Base-by-base conservation (phyloP, 1,140 invertebrate species). In the Cydia strobilella region DNA sequence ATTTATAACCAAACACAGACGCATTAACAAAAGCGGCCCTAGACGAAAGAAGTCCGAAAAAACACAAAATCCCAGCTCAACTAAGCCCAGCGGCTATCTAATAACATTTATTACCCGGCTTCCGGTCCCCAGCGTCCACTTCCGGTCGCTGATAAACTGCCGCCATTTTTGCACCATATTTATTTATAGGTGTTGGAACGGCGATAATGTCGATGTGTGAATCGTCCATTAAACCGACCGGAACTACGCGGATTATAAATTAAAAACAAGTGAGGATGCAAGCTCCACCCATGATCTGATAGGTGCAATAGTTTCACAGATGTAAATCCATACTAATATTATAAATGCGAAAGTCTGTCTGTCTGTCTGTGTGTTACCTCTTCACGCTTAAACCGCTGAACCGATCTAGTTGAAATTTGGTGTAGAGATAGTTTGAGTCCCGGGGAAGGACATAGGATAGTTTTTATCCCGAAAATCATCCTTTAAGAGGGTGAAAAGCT, bases 41-140 rank as follows among this genome's bases (percentile, higher is more conserved):
- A 25, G 81, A 82, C 78, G 82, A 86, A 88, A 87, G 84, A 87
- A 88, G 80, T 86, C 82, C 79, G 77, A 90, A 90, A 91, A 92
- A 90, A 91, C 83, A 66, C 72, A 76, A 80, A 84, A 83, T 83
- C 78, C 79, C 73, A 77, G 79, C 63, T 75, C 77, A 88, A 92
- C 90, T 93, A 93, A 91, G 91, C 91, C 91, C 89, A 81, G 81
- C 78, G 89, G 91, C 91, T 90, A 93, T 93, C 91, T 91, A 93
- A 93, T 93, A 93, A 93, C 90, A 93, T 93, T 91, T 93, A 93
- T 93, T 91, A 91, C 87, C 80, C 77, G 76, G 79, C 82, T 82
- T 80, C 80, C 82, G 80, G 85, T 90, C 90, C 90, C 90, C 81
- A 85, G 88, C 80, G 90, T 86, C 89, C 90, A 90, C 88, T 91